Conservation (phyloP, 2,888 invertebrate species). For the Parasteatoda lunata region DNA sequence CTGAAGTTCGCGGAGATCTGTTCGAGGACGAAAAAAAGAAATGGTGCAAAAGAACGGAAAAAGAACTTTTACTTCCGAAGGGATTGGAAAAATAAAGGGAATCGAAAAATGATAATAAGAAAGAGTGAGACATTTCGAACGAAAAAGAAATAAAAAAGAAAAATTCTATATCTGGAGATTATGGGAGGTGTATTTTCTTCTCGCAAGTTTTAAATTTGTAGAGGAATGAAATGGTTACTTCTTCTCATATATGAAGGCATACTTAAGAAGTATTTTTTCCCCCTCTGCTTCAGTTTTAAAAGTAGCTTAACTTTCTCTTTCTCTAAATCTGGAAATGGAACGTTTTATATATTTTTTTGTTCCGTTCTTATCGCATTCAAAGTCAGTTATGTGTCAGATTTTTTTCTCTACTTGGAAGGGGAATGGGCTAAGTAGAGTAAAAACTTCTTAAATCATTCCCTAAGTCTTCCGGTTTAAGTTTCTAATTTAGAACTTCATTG, state of each 20-base stretch:
- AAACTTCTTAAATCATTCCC: not conserved
- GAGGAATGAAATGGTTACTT: not conserved
- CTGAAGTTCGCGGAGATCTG: not conserved
- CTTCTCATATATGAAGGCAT: not conserved
- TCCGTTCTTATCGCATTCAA: not conserved
- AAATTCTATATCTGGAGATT: not conserved
- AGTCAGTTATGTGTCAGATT: slow-evolving; percentile 3
- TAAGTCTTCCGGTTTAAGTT: not conserved
- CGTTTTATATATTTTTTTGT: not conserved
- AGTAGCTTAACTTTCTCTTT: slow-evolving; percentile 2
- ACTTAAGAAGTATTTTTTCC: not conserved
- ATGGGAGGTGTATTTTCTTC: slow-evolving; percentile 2
- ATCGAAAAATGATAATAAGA: slow-evolving; percentile 51
- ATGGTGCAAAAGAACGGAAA: not conserved
- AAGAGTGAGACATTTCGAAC: slow-evolving; percentile 12
- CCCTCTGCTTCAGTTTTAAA: slow-evolving; percentile 1
- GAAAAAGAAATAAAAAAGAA: slow-evolving; percentile 3
- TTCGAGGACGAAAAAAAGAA: not conserved
- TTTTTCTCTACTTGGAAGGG: not conserved
- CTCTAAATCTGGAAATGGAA: slow-evolving; percentile 3
- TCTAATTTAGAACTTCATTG: slow-evolving; percentile 15
- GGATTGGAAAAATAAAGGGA: slow-evolving; percentile 47
- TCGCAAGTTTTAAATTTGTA: not conserved
- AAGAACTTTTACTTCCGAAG: slow-evolving; percentile 8
- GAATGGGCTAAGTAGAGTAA: not conserved